Percentiles rank a stretch among this genome's conserved stretches.
phyloP scores from a whole-genome alignment of 2,888 invertebrate species.

The Drosophila kuntzei region DNA sequence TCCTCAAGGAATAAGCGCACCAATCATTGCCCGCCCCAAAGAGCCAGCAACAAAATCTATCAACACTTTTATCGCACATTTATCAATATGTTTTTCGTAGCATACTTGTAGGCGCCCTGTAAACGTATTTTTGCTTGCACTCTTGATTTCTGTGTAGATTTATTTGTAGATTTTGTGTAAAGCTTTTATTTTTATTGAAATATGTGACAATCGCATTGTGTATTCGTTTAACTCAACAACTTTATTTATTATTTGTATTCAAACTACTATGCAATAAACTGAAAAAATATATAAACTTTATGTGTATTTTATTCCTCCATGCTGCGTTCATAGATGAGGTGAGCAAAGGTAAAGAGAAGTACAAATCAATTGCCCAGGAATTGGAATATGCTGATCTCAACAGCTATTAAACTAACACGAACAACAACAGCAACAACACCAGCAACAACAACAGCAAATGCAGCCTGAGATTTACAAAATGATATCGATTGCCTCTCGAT shows the following conservation, averaged over 20 bases:
- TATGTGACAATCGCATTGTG: slow-evolving; percentile 73
- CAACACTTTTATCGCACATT: slow-evolving; percentile 48
- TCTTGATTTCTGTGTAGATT: slow-evolving; percentile 52
- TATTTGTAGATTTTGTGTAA: slow-evolving; percentile 50
- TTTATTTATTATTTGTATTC: slow-evolving; percentile 67
- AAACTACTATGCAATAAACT: slow-evolving; percentile 72
- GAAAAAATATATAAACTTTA: slow-evolving; percentile 45
- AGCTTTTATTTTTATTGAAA: slow-evolving; percentile 44
- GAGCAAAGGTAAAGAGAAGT: slow-evolving; percentile 96
- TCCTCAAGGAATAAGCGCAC: slow-evolving; percentile 89
- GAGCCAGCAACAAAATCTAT: slow-evolving; percentile 48
- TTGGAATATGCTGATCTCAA: slow-evolving; percentile 97
- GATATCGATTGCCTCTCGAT: slow-evolving; percentile 44
- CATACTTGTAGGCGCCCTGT: slow-evolving; percentile 62
- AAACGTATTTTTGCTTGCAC: slow-evolving; percentile 48
- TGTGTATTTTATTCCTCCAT: slow-evolving; percentile 81
- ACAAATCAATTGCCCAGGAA: slow-evolving; percentile 99
- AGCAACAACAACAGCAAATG: slow-evolving; percentile 32
- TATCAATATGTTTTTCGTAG: slow-evolving; percentile 60
- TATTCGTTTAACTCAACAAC: slow-evolving; percentile 81
- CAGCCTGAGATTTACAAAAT: slow-evolving; percentile 59
- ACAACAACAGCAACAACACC: neutral
- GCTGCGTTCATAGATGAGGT: slow-evolving; percentile 90
- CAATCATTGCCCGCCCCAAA: slow-evolving; percentile 50
- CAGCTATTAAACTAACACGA: slow-evolving; percentile 86